Evolutionary conservation across 2,797 vertebrate species (phyloP).

Genomic region (Xyrichtys novacula): DNA sequence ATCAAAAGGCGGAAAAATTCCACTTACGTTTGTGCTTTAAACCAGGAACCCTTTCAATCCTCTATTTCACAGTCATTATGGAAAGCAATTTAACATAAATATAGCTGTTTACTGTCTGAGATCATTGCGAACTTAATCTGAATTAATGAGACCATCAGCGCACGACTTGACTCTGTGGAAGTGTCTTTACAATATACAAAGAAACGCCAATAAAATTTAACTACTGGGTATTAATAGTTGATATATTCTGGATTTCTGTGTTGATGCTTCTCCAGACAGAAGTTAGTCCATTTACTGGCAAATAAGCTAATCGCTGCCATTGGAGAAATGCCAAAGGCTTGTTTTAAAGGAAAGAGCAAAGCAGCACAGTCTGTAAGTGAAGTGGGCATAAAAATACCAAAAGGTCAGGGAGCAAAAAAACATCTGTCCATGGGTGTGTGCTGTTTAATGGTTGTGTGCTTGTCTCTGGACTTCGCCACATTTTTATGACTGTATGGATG

Average conservation of each 20-base stretch:
- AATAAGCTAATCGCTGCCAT: constrained; percentile 42
- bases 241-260: constrained; percentile 2
- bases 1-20: neutral
- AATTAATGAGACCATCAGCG: neutral
- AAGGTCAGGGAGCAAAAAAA: constrained; percentile 46
- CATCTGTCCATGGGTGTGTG: neutral
- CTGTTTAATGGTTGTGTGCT: constrained; percentile 3
- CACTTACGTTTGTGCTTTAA: neutral
- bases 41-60: neutral
- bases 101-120: neutral
- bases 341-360: neutral
- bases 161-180: too few species aligned
- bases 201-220: neutral
- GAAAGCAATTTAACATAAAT: neutral
- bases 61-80: neutral
- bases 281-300: constrained; percentile 49
- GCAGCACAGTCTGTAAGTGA: constrained; percentile 15
- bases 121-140: neutral
- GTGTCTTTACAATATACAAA: neutral
- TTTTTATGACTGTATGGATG: constrained; percentile 6
- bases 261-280: constrained; percentile 22
- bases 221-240: neutral
- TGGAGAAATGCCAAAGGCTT: constrained; percentile 26
- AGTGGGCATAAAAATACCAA: constrained; percentile 54
- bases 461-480: constrained; percentile 1